Percentiles rank a stretch among this genome's conserved stretches.
Evolutionary conservation across 2,113 vertebrate genomes (phyloP).

Genomic region (Ursus arctos): DNA sequence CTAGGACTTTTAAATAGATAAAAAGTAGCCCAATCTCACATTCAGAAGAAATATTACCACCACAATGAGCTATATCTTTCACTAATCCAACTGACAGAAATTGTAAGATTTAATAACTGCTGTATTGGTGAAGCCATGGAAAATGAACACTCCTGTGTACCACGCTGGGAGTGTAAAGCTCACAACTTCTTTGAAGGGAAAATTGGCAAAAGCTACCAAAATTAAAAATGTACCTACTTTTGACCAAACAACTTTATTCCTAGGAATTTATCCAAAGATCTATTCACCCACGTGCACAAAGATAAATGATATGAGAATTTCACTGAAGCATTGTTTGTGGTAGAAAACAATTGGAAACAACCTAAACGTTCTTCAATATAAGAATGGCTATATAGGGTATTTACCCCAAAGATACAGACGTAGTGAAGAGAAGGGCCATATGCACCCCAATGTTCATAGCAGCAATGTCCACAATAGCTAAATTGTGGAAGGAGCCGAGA

Average conservation of each 20-base stretch:
- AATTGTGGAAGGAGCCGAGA: too few species aligned
- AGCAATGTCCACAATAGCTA: too few species aligned
- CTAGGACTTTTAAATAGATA: neutral
- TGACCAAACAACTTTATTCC: neutral
- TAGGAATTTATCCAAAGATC: slow-evolving; percentile 22
- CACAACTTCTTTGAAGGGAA: neutral
- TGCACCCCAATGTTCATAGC: too few species aligned
- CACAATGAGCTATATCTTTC: neutral
- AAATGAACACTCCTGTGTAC: neutral
- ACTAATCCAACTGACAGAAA: neutral
- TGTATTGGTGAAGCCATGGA: neutral
- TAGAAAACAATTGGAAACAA: neutral
- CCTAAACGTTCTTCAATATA: neutral
- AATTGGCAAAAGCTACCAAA: slow-evolving; percentile 11
- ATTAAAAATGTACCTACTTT: neutral
- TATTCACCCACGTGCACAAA: neutral
- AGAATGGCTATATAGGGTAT: neutral
- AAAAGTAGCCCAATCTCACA: neutral
- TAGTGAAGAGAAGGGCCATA: too few species aligned
- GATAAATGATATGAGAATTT: slow-evolving; percentile 21
- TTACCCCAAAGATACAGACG: too few species aligned
- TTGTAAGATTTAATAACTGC: neutral
- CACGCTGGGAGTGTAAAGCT: neutral
- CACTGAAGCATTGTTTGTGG: neutral
- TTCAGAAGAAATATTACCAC: slow-evolving; percentile 22